Evolutionary conservation across 2,113 vertebrate genomes (phyloP), one percentile per base, ranked within the genome.

Genomic region (Isichthys henryi): DNA sequence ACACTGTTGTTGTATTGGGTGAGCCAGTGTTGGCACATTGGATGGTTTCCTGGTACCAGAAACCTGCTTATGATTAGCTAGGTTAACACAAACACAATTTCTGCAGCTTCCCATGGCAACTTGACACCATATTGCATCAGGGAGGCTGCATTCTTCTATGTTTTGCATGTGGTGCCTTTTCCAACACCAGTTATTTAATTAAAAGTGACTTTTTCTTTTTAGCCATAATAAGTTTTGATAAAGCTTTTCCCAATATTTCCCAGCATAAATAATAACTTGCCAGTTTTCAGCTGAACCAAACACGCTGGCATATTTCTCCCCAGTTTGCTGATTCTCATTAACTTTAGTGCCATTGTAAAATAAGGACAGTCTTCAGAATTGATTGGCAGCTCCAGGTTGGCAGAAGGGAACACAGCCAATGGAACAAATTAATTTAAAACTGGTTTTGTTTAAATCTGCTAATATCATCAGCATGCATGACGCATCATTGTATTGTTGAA

Each of bases 401-500:
- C n/a, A 70, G 87, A 35, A 70, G 66, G 77, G 21, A 89, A 35
- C 46, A 43, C 39, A 48, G 39, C n/a, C 23, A n/a, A 31, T 48
- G 48, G 74, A 53, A n/a, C 74, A 83, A 84, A 62, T 89, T 83
- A 48, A 45, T 58, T 53, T 50, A 43, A 27, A 62, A 62, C 46
- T 35, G 45, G 35, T 74, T 74, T 70, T 87, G 45, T 74, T 31
- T 74, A 89, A 89, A 66, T 58, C 45, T 74, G 84, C 56, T 58
- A 89, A 89, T 89, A 74, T 48, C 86, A 91, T 93, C 91, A 92
- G 89, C 85, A 80, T 88, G 49, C 89, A 66, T 91, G 90, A 89
- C 48, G 77, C 74, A 80, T 66, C 74, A 53, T 87, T 49, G 74
- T 58, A 84, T 88, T 74, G 88, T 83, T 53, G 82, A 87, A 92